Evolutionary conservation across 2,888 invertebrate species (phyloP), one percentile per base, ranked within the genome.

Genomic region (Agrochola macilenta): DNA sequence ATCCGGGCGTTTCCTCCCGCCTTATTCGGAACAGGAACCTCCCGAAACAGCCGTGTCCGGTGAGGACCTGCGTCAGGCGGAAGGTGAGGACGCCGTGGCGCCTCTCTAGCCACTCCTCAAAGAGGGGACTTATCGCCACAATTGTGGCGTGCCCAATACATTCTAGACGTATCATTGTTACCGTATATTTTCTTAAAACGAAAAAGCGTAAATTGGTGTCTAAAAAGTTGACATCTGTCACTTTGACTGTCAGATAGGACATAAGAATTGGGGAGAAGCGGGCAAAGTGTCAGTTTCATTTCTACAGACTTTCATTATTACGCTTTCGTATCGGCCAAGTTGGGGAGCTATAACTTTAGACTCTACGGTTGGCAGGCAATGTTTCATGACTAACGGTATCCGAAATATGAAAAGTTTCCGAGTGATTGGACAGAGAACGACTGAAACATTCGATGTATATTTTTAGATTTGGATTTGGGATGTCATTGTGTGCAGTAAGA

Each of bases 181-280:
- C 63, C 20, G 46, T 58, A 73, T 72, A 81, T 66, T 75, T 79
- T 69, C 82, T n/a, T 69, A 80, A 69, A 66, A 52, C 39, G 72
- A 20, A 43, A 78, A 89, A 84, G 70, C 74, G 76, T 82, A 85
- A 86, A 87, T 79, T 82, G 76, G 71, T 72, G 78, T 83, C 80
- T 74, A 74, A 46, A 80, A 81, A 84, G 86, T 89, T 90, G 89
- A 90, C 87, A 88, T 83, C 90, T 90, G 90, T 89, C 91, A 89
- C 80, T 87, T 89, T 87, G 88, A 89, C 74, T 87, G 90, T 88
- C 91, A 88, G 87, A 71, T 80, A 86, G 87, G 90, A 90, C 91
- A 90, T 90, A 88, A 88, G 90, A 86, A 86, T 84, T 77, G 75
- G 79, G 66, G 74, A 66, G 74, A 74, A 73, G 72, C 73, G 74